These are phyloP conservation scores for Gallinago undulata DNA, from an alignment of 2,113 vertebrate genomes.

Conservation along the genomic window DNA sequence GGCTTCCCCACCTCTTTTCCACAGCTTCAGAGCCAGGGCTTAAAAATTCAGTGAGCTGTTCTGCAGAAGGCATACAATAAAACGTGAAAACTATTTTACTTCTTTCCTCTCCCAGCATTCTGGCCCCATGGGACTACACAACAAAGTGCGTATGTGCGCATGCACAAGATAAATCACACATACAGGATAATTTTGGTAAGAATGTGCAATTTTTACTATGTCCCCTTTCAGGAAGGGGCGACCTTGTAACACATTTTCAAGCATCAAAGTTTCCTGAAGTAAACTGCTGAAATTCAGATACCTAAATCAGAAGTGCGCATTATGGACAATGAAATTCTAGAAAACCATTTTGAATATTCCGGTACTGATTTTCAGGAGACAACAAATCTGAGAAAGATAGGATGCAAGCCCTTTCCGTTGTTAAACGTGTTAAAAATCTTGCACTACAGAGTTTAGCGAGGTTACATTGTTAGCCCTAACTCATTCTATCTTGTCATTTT, in stretches of 20 bases:
- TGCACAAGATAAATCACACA: background rate
- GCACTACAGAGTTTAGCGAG: background rate
- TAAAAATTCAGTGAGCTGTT: background rate
- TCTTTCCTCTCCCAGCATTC: background rate
- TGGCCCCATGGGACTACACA: rapidly evolving
- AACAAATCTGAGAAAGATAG: background rate
- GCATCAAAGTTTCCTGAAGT: background rate
- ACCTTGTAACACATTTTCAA: constrained; percentile 1
- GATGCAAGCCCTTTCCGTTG: background rate
- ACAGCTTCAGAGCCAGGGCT: background rate
- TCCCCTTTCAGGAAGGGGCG: background rate
- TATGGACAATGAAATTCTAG: background rate
- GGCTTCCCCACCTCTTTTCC: background rate
- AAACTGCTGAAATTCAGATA: background rate
- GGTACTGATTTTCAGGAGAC: background rate
- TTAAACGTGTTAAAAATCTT: background rate
- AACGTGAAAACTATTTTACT: background rate
- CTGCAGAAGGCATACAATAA: background rate
- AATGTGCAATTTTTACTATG: background rate
- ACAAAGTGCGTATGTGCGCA: rapidly evolving
- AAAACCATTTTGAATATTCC: background rate
- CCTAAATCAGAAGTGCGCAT: background rate
- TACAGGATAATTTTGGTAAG: background rate
- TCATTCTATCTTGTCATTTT: background rate
- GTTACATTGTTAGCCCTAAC: background rate